phyloP scores from a whole-genome alignment of 2,888 invertebrate genomes.

The Ischnura elegans region DNA sequence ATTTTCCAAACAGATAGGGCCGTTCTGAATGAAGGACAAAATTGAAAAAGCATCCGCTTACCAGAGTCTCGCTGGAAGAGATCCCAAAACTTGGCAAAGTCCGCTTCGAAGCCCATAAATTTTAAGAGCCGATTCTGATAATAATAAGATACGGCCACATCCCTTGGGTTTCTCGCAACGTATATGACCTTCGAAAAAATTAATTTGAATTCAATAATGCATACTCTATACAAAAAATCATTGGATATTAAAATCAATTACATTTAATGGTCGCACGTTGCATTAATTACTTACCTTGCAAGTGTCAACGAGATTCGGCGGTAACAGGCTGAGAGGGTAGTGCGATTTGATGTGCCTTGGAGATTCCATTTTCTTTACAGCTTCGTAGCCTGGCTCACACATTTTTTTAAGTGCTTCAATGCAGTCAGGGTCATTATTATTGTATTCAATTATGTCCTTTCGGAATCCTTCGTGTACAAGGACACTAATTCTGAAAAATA shows the following conservation, averaged over 20 bases:
- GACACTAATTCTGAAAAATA: conserved; percentile 34
- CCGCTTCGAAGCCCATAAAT: conserved; percentile 42
- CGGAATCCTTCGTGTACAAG: conserved; percentile 34
- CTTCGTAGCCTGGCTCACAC: conserved; percentile 62
- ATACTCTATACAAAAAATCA: background rate
- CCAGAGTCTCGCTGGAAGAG: conserved; percentile 58
- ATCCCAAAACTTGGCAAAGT: conserved; percentile 65
- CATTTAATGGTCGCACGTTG: background rate
- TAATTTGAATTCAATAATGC: background rate
- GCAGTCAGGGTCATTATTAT: conserved; percentile 42
- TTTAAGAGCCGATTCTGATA: conserved; percentile 68
- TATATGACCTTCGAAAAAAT: conserved; percentile 68
- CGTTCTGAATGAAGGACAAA: background rate
- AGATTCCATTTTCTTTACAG: conserved; percentile 61
- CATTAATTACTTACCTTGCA: conserved; percentile 73
- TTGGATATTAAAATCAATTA: background rate
- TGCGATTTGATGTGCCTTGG: conserved; percentile 73
- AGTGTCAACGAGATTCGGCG: conserved; percentile 67
- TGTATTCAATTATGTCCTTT: conserved; percentile 27
- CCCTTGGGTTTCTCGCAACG: conserved; percentile 70
- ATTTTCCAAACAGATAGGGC: too few relatives aligned
- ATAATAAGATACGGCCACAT: conserved; percentile 70
- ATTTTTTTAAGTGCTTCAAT: conserved; percentile 60
- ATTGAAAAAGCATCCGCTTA: background rate
- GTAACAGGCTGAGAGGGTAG: conserved; percentile 72